Conservation (phyloP, 2,113 vertebrate genomes). For the Sorex fumeus region DNA sequence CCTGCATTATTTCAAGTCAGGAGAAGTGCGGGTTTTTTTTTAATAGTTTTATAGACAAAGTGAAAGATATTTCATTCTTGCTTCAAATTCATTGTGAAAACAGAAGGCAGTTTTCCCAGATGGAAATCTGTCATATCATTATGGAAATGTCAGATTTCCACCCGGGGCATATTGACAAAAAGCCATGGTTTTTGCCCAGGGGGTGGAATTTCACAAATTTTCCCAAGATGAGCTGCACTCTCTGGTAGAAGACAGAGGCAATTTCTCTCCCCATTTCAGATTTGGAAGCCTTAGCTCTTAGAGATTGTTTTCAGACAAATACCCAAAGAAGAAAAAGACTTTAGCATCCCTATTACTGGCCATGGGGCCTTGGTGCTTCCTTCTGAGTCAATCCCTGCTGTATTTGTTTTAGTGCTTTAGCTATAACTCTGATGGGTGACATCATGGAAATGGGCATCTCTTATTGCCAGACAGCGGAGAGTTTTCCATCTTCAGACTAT, state of each 20-base stretch:
- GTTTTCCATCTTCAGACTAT: conserved; percentile 47
- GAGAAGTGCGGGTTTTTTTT: conserved; percentile 74
- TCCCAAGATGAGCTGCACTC: conserved; percentile 79
- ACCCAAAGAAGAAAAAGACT: conserved; percentile 62
- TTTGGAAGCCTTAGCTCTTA: conserved; percentile 57
- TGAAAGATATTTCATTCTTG: conserved; percentile 87
- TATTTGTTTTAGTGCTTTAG: neutral
- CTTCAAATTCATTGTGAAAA: conserved; percentile 87
- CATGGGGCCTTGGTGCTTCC: neutral
- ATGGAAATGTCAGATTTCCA: conserved; percentile 87
- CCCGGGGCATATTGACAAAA: conserved; percentile 87
- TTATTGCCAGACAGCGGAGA: neutral
- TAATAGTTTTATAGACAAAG: conserved; percentile 86
- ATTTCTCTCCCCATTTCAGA: conserved; percentile 73
- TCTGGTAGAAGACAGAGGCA: conserved; percentile 74
- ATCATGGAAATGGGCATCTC: neutral
- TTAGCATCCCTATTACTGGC: neutral
- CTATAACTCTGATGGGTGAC: neutral
- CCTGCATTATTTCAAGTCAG: conserved; percentile 80
- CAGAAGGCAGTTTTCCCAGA: conserved; percentile 87
- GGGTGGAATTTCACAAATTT: conserved; percentile 87
- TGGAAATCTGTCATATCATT: conserved; percentile 87
- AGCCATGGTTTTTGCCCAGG: conserved; percentile 87
- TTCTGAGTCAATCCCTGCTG: neutral
- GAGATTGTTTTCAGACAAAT: conserved; percentile 77